phyloP scores from a whole-genome alignment of 2,888 invertebrate genomes.

The Sminthurides aquaticus region DNA sequence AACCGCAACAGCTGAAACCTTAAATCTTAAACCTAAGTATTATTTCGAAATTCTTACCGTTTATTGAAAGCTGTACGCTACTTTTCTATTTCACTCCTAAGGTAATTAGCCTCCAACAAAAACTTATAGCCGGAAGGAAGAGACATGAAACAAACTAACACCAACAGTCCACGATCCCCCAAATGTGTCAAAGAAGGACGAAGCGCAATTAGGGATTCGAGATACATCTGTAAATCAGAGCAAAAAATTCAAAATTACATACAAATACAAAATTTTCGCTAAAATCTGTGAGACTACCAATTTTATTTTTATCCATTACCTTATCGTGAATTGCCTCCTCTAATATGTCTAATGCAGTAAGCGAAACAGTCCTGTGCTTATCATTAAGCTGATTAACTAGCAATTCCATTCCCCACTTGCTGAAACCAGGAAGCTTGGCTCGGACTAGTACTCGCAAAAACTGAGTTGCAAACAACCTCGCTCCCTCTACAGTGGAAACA shows the following conservation, averaged over 20 bases:
- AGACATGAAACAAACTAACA: constrained; percentile 69
- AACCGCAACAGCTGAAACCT: not conserved
- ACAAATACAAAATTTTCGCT: not conserved
- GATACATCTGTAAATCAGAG: constrained; percentile 60
- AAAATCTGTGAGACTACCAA: not conserved
- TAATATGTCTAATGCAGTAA: constrained; percentile 71
- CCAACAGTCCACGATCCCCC: constrained; percentile 69
- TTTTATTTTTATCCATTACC: too few relatives aligned
- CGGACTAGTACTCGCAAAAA: constrained; percentile 80
- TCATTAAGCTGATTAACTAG: constrained; percentile 80
- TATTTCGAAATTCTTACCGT: too few relatives aligned
- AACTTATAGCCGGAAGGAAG: constrained; percentile 62
- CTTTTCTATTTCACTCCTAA: constrained; percentile 65
- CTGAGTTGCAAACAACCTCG: constrained; percentile 80
- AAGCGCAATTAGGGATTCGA: constrained; percentile 67
- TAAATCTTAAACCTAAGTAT: not conserved
- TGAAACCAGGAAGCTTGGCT: constrained; percentile 60
- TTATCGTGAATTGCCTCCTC: constrained; percentile 90
- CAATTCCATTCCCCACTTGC: constrained; percentile 75
- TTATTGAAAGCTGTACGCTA: constrained; percentile 71
- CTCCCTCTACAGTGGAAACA: constrained; percentile 51
- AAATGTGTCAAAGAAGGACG: constrained; percentile 60
- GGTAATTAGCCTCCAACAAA: constrained; percentile 56
- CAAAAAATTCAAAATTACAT: constrained; percentile 23
- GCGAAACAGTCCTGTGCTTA: constrained; percentile 66